Conservation (phyloP, 2,797 vertebrate species). For the Eulemur rubriventer region DNA sequence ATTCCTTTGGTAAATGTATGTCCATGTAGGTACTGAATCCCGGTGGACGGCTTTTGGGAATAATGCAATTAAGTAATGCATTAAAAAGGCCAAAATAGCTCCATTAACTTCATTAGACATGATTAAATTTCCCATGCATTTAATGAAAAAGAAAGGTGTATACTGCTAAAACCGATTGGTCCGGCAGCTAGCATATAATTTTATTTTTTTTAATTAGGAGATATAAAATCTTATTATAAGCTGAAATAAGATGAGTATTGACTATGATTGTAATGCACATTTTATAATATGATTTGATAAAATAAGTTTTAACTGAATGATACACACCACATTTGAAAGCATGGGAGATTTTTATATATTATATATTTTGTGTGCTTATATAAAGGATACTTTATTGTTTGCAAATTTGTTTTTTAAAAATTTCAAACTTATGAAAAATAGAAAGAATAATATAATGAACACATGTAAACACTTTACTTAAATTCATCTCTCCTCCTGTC, state of each 20-base stretch:
- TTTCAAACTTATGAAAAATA: constrained; percentile 1
- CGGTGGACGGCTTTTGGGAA: constrained; percentile 52
- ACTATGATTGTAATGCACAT: constrained; percentile 61
- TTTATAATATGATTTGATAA: constrained; percentile 66
- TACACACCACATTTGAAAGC: neutral
- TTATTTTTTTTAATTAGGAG: constrained; percentile 71
- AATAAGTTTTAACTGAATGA: constrained; percentile 49
- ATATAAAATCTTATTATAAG: constrained; percentile 72
- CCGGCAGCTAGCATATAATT: constrained; percentile 65
- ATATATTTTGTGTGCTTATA: neutral
- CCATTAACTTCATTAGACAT: constrained; percentile 74
- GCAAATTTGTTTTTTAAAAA: neutral
- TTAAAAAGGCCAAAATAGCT: constrained; percentile 70
- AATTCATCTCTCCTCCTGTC: neutral
- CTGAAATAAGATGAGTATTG: constrained; percentile 68
- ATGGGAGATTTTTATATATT: neutral
- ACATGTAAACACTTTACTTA: neutral
- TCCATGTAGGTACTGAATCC: constrained; percentile 15
- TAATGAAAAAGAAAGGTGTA: constrained; percentile 78
- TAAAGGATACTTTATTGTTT: neutral
- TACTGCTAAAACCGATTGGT: constrained; percentile 65
- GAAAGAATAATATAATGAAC: neutral
- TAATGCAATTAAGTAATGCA: constrained; percentile 69
- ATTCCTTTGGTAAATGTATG: constrained; percentile 42
- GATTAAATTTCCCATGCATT: constrained; percentile 71